These are phyloP conservation scores for Carollia perspicillata DNA, from an alignment of 2,113 vertebrate genomes.

Conservation along the genomic window DNA sequence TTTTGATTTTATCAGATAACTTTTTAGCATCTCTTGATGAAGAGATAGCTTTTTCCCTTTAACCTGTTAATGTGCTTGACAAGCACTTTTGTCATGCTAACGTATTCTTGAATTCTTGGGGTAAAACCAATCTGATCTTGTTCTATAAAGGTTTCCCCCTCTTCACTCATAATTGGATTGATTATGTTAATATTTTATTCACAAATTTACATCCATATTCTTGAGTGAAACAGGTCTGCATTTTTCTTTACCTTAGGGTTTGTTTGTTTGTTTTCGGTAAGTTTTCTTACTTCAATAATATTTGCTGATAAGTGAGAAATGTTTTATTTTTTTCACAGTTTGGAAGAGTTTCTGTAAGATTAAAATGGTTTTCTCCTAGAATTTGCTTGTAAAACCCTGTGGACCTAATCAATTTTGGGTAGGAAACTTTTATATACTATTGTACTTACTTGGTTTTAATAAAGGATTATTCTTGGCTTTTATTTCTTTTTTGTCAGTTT, in stretches of 20 bases:
- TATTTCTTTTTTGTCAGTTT: conserved; percentile 4
- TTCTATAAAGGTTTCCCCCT: not conserved
- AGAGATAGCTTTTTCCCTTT: not conserved
- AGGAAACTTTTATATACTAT: not conserved
- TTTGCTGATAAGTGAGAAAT: not conserved
- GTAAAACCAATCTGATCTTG: not conserved
- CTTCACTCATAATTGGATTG: not conserved
- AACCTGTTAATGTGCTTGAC: not conserved
- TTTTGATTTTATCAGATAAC: conserved; percentile 34
- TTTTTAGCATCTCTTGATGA: not conserved
- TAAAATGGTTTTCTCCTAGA: conserved; percentile 2
- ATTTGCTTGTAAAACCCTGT: not conserved
- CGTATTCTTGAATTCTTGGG: not conserved
- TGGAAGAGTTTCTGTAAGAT: conserved; percentile 15
- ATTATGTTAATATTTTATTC: conserved; percentile 27
- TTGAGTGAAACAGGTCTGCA: not conserved
- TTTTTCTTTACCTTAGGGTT: not conserved
- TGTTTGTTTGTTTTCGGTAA: not conserved
- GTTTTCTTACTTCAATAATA: not conserved
- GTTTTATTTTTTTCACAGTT: not conserved
- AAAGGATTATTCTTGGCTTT: not conserved
- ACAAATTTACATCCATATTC: not conserved
- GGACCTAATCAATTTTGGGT: not conserved
- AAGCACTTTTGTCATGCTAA: conserved; percentile 4
- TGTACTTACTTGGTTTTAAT: not conserved